phyloP scores from a whole-genome alignment of 2,888 invertebrate genomes.

The Lottia gigantea region DNA sequence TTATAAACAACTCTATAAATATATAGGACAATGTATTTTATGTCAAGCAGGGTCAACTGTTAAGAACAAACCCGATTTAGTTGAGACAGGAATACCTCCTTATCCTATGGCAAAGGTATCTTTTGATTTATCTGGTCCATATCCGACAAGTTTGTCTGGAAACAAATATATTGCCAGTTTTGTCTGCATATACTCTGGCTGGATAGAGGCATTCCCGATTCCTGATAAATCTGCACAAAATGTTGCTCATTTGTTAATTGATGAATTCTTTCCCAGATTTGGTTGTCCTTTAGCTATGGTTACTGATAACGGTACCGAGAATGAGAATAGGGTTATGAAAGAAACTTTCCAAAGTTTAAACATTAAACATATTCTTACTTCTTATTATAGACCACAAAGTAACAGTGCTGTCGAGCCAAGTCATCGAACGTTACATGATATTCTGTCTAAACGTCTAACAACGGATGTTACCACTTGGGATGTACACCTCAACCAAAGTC shows the following conservation, averaged over 20 bases:
- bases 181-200: constrained; percentile 15
- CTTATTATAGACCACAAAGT: constrained; percentile 17
- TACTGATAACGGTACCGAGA: constrained; percentile 28
- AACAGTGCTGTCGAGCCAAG: constrained; percentile 23
- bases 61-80: not conserved
- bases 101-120: constrained; percentile 17
- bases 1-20: constrained; percentile 12
- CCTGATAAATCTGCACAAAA: no score
- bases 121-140: constrained; percentile 24
- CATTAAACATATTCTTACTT: constrained; percentile 21
- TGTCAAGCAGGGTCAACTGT: constrained; percentile 17
- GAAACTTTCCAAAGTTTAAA: constrained; percentile 22
- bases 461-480: no score
- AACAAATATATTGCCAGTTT: no score
- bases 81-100: constrained; percentile 15
- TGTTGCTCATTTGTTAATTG: not conserved
- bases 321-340: constrained; percentile 14
- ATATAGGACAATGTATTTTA: constrained; percentile 2
- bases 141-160: constrained; percentile 21
- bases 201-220: constrained; percentile 30
- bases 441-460: no score
- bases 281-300: constrained; percentile 23
- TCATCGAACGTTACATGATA: constrained; percentile 24
- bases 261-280: constrained; percentile 15
- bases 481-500: no score